Evolutionary conservation across 2,888 invertebrate genomes (phyloP).

Genomic region (Eupithecia inturbata): DNA sequence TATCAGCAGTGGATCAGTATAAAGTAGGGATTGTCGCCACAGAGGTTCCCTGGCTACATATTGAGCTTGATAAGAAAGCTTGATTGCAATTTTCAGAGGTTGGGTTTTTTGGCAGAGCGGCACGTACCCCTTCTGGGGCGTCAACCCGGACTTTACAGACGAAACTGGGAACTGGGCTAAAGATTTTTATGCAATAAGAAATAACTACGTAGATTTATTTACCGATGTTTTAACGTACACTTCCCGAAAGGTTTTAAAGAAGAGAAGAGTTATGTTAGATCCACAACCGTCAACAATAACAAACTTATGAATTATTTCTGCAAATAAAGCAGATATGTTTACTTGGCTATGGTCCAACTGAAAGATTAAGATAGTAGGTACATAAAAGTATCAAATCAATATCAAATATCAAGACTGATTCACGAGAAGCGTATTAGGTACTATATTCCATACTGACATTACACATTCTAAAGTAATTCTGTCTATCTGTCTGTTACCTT

Average conservation of each 20-base stretch:
- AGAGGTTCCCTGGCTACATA: too few species aligned
- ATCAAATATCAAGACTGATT: background rate
- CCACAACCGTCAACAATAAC: background rate
- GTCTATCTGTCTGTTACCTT: too few species aligned
- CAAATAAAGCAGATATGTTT: background rate
- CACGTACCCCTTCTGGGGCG: too few species aligned
- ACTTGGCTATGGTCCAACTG: background rate
- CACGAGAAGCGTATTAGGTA: too few species aligned
- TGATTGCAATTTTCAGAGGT: too few species aligned
- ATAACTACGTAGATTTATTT: background rate
- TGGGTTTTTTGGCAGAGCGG: too few species aligned
- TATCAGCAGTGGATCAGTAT: too few species aligned
- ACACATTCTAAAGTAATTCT: too few species aligned
- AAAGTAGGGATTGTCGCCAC: too few species aligned
- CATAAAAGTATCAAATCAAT: background rate
- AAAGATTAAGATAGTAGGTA: background rate
- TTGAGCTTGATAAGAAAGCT: too few species aligned
- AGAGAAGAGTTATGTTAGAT: background rate
- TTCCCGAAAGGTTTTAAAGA: background rate
- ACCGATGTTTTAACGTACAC: background rate
- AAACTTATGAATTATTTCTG: background rate
- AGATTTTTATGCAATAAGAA: background rate
- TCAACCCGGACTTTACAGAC: background rate
- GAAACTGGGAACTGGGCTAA: background rate
- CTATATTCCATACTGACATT: too few species aligned